These are phyloP conservation scores for Helostoma temminkii DNA, from an alignment of 2,797 vertebrate genomes.

Conservation along the genomic window DNA sequence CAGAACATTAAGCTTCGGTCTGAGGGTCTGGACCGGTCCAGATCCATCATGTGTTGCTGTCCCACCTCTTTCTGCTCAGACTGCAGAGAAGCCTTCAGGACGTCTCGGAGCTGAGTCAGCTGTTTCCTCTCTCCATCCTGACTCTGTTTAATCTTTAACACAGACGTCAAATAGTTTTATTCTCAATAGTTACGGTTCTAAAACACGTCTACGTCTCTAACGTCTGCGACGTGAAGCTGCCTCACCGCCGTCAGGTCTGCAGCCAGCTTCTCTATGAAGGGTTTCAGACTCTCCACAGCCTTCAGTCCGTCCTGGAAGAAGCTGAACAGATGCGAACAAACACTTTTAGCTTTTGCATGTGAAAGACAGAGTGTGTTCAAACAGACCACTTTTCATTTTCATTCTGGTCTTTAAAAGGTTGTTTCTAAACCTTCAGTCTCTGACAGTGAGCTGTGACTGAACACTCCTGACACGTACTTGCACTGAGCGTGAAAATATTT, in stretches of 20 bases:
- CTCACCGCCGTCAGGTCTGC: constrained; percentile 91
- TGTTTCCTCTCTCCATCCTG: constrained; percentile 96
- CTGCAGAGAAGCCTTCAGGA: constrained; percentile 93
- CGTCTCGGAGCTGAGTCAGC: constrained; percentile 91
- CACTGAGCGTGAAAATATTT: constrained; percentile 98
- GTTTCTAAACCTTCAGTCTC: no score
- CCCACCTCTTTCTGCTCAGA: constrained; percentile 94
- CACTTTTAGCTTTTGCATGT: no score
- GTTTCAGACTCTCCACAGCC: constrained; percentile 92
- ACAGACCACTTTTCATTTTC: no score
- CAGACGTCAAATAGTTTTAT: no score
- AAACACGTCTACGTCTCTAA: no score
- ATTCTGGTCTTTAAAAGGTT: no score
- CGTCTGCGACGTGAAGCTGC: no score
- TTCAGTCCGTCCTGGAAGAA: constrained; percentile 98
- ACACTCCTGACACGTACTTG: constrained; percentile 92
- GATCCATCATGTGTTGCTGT: neutral
- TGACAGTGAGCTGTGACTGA: no score
- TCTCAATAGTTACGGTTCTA: no score
- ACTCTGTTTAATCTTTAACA: constrained; percentile 90
- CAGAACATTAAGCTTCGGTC: no score
- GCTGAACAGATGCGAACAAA: constrained; percentile 71
- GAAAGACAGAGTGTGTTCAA: no score
- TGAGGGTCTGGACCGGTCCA: neutral
- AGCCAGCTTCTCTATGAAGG: constrained; percentile 91